These are phyloP conservation scores for Masnerella sp. DNA, from an alignment of 2,888 invertebrate genomes.

Conservation along the genomic window DNA sequence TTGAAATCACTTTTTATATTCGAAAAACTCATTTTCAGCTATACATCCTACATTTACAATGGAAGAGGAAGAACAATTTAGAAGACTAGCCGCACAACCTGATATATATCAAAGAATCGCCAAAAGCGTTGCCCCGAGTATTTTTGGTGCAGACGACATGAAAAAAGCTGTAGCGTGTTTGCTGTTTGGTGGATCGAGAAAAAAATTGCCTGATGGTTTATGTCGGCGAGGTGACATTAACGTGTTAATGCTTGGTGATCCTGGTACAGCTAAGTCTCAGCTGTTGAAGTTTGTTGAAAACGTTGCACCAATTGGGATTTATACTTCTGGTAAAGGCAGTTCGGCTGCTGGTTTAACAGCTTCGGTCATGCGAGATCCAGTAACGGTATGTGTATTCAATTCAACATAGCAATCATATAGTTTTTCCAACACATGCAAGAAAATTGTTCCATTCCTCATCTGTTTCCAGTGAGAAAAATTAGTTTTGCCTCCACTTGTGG, in stretches of 20 bases:
- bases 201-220: constrained; percentile 95
- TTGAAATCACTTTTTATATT: neutral
- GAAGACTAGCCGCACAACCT: constrained; percentile 89
- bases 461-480: too few relatives aligned
- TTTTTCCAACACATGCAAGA: too few relatives aligned
- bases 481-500: too few relatives aligned
- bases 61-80: constrained; percentile 90
- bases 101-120: constrained; percentile 94
- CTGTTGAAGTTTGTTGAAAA: constrained; percentile 98
- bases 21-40: constrained; percentile 60
- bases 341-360: constrained; percentile 99
- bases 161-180: constrained; percentile 98
- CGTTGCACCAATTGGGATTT: constrained; percentile 96
- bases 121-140: constrained; percentile 96
- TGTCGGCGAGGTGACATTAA: constrained; percentile 99
- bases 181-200: constrained; percentile 94
- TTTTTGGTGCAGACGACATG: constrained; percentile 95
- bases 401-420: too few relatives aligned
- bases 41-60: constrained; percentile 78
- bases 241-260: constrained; percentile 97
- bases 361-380: constrained; percentile 95
- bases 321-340: constrained; percentile 99
- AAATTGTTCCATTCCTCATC: too few relatives aligned
- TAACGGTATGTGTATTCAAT: constrained; percentile 81
- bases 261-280: constrained; percentile 99